A percentile compares a stretch with the other conserved stretches of the same genome.
phyloP scores from a whole-genome alignment of 2,113 vertebrate species.

The Ahaetulla prasina region DNA sequence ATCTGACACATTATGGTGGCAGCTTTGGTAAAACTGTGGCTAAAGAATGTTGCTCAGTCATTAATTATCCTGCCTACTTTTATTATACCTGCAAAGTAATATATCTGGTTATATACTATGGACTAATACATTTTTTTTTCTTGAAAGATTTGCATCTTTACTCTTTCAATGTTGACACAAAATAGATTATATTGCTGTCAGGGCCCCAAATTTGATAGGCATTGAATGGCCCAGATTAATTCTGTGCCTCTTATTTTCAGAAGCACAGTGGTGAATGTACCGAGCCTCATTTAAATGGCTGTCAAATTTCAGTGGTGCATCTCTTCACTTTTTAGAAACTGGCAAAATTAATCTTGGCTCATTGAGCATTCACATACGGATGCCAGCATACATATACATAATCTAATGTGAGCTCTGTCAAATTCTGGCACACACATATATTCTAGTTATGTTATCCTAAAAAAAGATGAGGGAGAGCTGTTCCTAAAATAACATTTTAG shows the following conservation, averaged over 20 bases:
- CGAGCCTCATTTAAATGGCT: neutral
- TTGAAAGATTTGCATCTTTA: neutral
- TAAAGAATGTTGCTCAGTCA: neutral
- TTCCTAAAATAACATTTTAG: conserved; percentile 21
- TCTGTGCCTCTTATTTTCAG: neutral
- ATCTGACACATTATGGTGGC: neutral
- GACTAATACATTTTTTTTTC: neutral
- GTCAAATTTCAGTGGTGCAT: neutral
- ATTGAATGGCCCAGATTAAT: neutral
- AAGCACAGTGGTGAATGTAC: neutral
- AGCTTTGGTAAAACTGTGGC: neutral
- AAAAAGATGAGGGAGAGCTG: neutral
- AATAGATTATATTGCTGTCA: neutral
- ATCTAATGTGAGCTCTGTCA: neutral
- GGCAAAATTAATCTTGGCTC: neutral
- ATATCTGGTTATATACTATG: neutral
- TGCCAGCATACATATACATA: neutral
- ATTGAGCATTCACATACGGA: neutral
- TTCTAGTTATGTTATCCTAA: neutral
- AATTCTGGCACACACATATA: neutral
- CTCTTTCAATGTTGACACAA: neutral
- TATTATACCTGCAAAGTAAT: neutral
- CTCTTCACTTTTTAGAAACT: neutral
- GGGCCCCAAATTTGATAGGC: neutral
- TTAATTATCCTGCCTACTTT: neutral